phyloP scores from a whole-genome alignment of 2,888 invertebrate genomes.

The Orchesella flavescens region DNA sequence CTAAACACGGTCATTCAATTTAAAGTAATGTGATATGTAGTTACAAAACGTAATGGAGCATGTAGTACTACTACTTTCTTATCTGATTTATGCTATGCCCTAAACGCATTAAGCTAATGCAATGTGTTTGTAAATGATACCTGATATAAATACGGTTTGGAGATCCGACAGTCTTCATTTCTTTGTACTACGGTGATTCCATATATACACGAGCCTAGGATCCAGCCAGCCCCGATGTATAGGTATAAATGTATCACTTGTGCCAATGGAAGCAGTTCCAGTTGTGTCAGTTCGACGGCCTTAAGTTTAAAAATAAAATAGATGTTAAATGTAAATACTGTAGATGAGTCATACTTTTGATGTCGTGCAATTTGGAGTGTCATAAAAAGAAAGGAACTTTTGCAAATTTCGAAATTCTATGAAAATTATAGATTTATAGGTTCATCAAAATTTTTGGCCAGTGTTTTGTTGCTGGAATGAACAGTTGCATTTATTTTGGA shows the following conservation, averaged over 20 bases:
- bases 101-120: no score
- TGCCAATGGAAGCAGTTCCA: constrained; percentile 53
- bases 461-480: no score
- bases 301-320: constrained; percentile 48
- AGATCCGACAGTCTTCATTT: constrained; percentile 87
- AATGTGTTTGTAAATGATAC: constrained; percentile 71
- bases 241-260: constrained; percentile 77
- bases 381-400: no score
- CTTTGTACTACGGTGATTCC: constrained; percentile 87
- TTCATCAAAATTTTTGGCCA: no score
- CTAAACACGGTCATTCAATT: constrained; percentile 43
- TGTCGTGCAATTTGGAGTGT: no score
- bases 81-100: no score
- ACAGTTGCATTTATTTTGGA: no score
- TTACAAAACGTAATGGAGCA: neutral
- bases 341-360: neutral
- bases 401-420: no score
- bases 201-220: constrained; percentile 85
- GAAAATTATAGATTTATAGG: no score
- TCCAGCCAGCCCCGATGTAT: constrained; percentile 87
- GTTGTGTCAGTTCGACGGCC: constrained; percentile 61
- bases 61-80: neutral
- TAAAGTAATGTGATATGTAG: constrained; percentile 38
- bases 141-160: constrained; percentile 85
- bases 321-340: neutral